Evolutionary conservation across 2,888 invertebrate species (phyloP), one percentile per base, ranked within the genome.

Genomic region (Keiferia lycopersicella): DNA sequence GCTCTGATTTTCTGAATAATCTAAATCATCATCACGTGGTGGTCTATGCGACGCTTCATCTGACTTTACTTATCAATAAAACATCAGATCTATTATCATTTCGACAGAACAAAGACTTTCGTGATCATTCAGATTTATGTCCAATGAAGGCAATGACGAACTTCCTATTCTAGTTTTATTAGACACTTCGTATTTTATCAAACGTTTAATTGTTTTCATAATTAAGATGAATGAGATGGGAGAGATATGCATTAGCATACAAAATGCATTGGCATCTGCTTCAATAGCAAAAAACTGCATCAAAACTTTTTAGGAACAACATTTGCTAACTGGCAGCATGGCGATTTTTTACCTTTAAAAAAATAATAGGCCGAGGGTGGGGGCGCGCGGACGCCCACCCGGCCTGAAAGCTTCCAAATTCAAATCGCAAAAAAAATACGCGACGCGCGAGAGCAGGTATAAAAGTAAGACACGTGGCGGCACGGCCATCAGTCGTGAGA

Each of bases 361-460:
- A 77, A 74, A 78, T 74, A 76, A 73, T 68, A 74, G 68, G 66
- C 67, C 81, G 79, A 86, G 89, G 90, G 88, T 86, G 83, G 86
- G 87, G 87, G 86, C 83, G 82, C 79, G 76, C 80, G 72, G 75
- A 79, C 82, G 82, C 83, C 84, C 87, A 87, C 86, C 84, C 86
- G 82, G 86, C 89, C 65, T 88, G 88, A 89, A 90, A 91, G 88
- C 89, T 88, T 87, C 89, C 87, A 88, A 90, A 90, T 87, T 89
- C 83, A 79, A 86, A 87, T 85, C 82, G 88, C 89, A 82, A 88
- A 91, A 34, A n/a, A 89, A 87, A 90, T 86, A 82, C 83, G 86
- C 88, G 83, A 86, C 81, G 76, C 82, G 69, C 83, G 81, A 83
- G 82, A 82, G 78, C 75, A 77, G 79, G 75, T 89, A 89, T 91